Evolutionary conservation across 1,140 invertebrate species (phyloP), one percentile per base, ranked within the genome.

Genomic region (Drosophila leontia): DNA sequence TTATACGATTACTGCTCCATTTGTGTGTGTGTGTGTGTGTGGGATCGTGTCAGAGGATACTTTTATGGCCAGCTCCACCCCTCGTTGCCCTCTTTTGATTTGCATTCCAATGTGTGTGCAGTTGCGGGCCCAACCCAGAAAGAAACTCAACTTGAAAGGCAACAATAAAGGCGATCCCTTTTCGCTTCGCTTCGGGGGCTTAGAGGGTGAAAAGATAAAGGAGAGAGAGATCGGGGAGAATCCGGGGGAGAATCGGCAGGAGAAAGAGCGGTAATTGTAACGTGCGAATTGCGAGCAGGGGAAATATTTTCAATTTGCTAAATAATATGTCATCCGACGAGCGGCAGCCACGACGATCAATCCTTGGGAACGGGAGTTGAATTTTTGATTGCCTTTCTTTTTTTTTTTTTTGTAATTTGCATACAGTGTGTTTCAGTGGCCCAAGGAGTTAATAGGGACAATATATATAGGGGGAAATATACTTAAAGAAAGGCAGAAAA

Each of bases 71-170:
- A 50, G 19, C 57, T 23, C 41, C 62, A 51, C 37, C 58, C 32
- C 51, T 53, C 47, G 23, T 23, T 42, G 35, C 39, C 47, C 37
- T 13, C 74, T 70, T 70, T 71, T 90, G 85, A 88, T 88, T 88
- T 88, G 84, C 84, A 88, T 88, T 88, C 84, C 84, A 81, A 84
- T 75, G 85, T 84, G 84, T 88, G 85, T 84, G 76, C 75, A 71
- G 75, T 58, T 58, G 71, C 13, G 60, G 23, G 77, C 84, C 85
- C 85, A 88, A 48, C 84, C 84, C 85, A 88, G 77, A 84, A 80
- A 68, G 47, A 56, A 41, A 56, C 48, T 48, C 35, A 48, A 29
- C 41, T 34, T 7, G 29, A 23, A 50, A 72, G 51, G 59, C 41
- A 72, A 48, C 65, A 50, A 70, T 59, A 71, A 79, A 63, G 37